These are phyloP conservation scores for Saccostrea glomerata DNA, from an alignment of 1,140 invertebrate genomes.

Conservation along the genomic window DNA sequence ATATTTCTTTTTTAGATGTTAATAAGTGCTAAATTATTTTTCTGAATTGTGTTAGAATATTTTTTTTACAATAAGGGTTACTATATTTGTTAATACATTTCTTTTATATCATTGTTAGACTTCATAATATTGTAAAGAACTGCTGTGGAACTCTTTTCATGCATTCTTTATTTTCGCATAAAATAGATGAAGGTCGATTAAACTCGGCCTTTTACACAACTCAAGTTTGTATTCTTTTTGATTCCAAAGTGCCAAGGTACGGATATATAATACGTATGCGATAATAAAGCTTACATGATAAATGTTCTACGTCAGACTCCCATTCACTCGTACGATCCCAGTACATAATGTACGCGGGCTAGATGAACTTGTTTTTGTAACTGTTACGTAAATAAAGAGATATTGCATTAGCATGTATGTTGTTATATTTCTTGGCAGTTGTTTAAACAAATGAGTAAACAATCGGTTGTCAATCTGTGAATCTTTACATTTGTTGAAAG, in stretches of 20 bases:
- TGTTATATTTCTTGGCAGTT: background rate
- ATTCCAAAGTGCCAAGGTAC: slow-evolving; percentile 1
- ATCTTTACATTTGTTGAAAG: background rate
- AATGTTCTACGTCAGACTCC: background rate
- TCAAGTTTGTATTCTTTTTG: background rate
- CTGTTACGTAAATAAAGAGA: slow-evolving; percentile 30
- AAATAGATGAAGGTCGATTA: background rate
- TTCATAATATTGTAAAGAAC: background rate
- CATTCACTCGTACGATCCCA: background rate
- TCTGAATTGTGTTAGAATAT: background rate
- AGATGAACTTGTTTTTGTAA: slow-evolving; percentile 33
- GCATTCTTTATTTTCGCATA: slow-evolving; percentile 16
- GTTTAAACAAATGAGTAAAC: background rate
- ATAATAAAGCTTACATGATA: background rate
- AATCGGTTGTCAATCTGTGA: background rate
- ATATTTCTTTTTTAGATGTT: background rate
- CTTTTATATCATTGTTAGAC: slow-evolving; percentile 23
- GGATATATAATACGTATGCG: background rate
- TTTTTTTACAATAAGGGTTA: background rate
- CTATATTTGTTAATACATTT: background rate
- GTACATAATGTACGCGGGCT: background rate
- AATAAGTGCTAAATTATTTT: background rate
- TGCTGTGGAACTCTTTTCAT: background rate
- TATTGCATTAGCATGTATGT: background rate
- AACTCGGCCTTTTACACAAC: background rate